These are phyloP conservation scores for Chelidonichthys spinosus DNA, from an alignment of 2,797 vertebrate species.

Conservation along the genomic window DNA sequence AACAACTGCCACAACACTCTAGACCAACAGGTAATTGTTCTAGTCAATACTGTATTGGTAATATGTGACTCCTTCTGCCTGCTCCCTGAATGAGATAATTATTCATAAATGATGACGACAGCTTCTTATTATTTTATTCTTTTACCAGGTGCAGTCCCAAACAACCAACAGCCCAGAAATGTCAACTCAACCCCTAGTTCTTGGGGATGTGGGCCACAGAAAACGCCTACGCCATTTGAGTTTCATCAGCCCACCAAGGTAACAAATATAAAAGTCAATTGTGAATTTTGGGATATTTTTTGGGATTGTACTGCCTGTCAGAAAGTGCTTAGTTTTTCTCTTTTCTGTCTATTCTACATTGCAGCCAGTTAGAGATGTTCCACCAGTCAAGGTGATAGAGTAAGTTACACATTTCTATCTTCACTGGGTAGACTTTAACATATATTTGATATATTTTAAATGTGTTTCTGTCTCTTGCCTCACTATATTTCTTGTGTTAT, in stretches of 20 bases:
- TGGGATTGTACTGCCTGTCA: not conserved
- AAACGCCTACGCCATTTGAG: constrained; percentile 64
- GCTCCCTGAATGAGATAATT: not conserved
- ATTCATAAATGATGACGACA: not conserved
- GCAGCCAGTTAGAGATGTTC: constrained; percentile 75
- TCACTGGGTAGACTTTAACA: not conserved
- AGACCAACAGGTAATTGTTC: constrained; percentile 55
- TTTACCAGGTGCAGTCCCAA: constrained; percentile 35
- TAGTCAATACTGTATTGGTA: not conserved
- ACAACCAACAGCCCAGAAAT: constrained; percentile 32
- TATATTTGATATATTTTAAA: not conserved
- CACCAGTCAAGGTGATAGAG: constrained; percentile 81
- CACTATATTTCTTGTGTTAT: not conserved
- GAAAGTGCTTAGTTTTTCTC: not conserved
- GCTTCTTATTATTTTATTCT: not conserved
- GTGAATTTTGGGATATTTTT: not conserved
- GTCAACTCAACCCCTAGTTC: constrained; percentile 33
- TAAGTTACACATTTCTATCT: constrained; percentile 65
- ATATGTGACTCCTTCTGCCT: not conserved
- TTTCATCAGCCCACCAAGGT: constrained; percentile 81
- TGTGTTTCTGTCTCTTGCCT: not conserved
- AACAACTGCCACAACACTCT: constrained; percentile 62
- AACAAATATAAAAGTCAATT: not conserved
- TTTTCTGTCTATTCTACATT: constrained; percentile 17
- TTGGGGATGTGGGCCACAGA: constrained; percentile 72